Conservation (phyloP, 1,140 invertebrate genomes). For the Protaetia brevitarsis region DNA sequence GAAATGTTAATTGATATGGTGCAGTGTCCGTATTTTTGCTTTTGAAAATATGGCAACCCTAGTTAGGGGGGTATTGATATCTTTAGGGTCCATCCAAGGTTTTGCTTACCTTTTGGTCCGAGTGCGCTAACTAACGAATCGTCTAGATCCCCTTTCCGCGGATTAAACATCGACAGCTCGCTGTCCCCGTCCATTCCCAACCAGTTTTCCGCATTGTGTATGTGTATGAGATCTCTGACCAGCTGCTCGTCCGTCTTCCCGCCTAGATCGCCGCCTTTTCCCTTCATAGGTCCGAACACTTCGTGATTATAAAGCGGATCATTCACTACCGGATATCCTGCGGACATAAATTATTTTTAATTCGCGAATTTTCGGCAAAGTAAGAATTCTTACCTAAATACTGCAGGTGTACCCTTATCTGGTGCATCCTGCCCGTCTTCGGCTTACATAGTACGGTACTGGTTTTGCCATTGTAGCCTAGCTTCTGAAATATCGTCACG, state of each 20-base stretch:
- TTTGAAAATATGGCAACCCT: too few relatives aligned
- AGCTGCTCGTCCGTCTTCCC: slow-evolving; percentile 87
- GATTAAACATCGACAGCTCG: slow-evolving; percentile 75
- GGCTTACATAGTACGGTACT: slow-evolving; percentile 93
- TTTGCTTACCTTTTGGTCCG: slow-evolving; percentile 41
- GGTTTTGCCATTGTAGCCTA: slow-evolving; percentile 82
- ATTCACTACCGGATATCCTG: slow-evolving; percentile 94
- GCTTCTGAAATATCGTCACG: slow-evolving; percentile 81
- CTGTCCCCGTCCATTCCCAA: slow-evolving; percentile 85
- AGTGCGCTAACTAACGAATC: slow-evolving; percentile 50
- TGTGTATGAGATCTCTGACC: slow-evolving; percentile 84
- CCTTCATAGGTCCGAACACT: slow-evolving; percentile 87
- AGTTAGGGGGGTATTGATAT: not conserved
- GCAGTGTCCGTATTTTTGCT: too few relatives aligned
- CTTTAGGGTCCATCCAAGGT: not conserved
- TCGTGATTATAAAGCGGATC: slow-evolving; percentile 94
- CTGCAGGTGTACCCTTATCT: slow-evolving; percentile 98
- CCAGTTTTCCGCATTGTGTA: slow-evolving; percentile 93
- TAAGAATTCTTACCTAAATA: slow-evolving; percentile 71
- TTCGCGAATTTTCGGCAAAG: not conserved
- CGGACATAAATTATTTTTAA: slow-evolving; percentile 23
- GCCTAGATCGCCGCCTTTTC: slow-evolving; percentile 87
- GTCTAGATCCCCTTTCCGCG: slow-evolving; percentile 62
- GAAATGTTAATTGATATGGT: too few relatives aligned
- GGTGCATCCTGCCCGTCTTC: slow-evolving; percentile 95